A percentile compares a stretch with the other conserved stretches of the same genome.
Evolutionary conservation across 1,140 invertebrate species (phyloP).

Genomic region (Caenorhabditis inopinata): DNA sequence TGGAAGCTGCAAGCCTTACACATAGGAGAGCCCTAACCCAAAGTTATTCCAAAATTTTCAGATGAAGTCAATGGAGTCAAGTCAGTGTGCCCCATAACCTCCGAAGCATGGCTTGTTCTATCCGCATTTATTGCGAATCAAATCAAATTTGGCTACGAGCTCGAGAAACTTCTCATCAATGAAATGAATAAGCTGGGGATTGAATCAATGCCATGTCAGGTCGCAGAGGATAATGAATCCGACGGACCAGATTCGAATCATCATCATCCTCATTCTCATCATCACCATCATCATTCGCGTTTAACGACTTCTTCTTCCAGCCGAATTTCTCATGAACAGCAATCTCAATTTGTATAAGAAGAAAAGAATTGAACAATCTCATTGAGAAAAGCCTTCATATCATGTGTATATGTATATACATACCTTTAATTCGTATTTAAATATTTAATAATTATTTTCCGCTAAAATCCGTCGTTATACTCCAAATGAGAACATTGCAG

Average conservation of each 20-base stretch:
- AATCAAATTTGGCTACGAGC: slow-evolving; percentile 41
- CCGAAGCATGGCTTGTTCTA: slow-evolving; percentile 38
- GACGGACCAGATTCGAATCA: neutral
- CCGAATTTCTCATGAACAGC: neutral
- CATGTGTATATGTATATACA: neutral
- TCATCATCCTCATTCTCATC: neutral
- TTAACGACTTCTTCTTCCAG: neutral
- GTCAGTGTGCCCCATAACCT: slow-evolving; percentile 35
- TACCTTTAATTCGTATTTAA: neutral
- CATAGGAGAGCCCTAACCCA: no score
- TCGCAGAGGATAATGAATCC: neutral
- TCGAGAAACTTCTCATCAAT: slow-evolving; percentile 35
- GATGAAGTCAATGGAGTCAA: slow-evolving; percentile 7
- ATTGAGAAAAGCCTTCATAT: neutral
- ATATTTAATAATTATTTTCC: neutral
- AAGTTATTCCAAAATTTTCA: neutral
- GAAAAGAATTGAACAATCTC: no score
- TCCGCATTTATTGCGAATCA: slow-evolving; percentile 40
- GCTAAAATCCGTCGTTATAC: neutral
- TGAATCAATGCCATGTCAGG: neutral
- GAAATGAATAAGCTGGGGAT: slow-evolving; percentile 42
- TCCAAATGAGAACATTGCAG: neutral
- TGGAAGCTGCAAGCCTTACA: no score
- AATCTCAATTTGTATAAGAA: slow-evolving; percentile 11
- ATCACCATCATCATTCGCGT: no score